Evolutionary conservation across 2,113 vertebrate species (phyloP).

Genomic region (Paradoxurus hermaphroditus): DNA sequence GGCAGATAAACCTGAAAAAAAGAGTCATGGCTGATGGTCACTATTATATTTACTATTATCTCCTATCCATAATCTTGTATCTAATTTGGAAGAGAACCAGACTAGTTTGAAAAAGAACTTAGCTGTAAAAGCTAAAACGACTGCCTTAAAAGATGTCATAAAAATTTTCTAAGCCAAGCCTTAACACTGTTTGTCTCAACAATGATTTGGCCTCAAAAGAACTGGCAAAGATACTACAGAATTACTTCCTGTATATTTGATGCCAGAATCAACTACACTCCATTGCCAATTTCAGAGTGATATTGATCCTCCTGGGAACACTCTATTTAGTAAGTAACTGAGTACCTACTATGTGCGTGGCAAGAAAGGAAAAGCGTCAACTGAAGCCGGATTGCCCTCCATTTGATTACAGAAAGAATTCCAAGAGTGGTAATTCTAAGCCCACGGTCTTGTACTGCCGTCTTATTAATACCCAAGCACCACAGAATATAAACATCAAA

Average conservation of each 20-base stretch:
- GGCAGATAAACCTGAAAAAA: slow-evolving; percentile 11
- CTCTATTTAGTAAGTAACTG: not conserved
- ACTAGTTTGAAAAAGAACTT: not conserved
- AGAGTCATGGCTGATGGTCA: not conserved
- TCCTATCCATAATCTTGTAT: not conserved
- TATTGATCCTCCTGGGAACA: not conserved
- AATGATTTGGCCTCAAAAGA: not conserved
- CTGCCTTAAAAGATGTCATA: not conserved
- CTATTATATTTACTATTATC: not conserved
- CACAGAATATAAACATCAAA: slow-evolving; percentile 9
- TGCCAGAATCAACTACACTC: not conserved
- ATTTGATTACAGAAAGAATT: not conserved
- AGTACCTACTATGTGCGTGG: not conserved
- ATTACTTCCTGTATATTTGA: slow-evolving; percentile 2
- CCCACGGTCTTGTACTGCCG: not conserved
- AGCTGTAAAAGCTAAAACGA: slow-evolving; percentile 9
- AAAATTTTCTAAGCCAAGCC: not conserved
- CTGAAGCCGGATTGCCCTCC: not conserved
- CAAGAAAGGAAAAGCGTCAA: not conserved
- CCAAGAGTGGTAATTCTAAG: not conserved
- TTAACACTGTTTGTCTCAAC: not conserved
- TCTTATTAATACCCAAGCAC: not conserved
- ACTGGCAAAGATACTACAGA: not conserved
- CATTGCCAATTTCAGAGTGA: not conserved
- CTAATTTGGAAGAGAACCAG: not conserved